phyloP scores from a whole-genome alignment of 2,797 vertebrate genomes.

The Perdix hodgsoniae region DNA sequence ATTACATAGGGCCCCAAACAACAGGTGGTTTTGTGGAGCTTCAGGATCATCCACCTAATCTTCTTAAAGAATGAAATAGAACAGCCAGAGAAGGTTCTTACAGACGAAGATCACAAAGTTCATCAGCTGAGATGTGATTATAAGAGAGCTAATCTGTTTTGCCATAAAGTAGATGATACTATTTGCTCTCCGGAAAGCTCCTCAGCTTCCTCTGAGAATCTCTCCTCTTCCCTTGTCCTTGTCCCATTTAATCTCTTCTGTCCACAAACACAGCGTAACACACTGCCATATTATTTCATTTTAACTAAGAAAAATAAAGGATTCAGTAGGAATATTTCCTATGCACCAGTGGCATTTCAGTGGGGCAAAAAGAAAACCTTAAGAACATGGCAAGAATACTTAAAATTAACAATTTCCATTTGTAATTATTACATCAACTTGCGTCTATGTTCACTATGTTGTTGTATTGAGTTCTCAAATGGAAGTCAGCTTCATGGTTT shows the following conservation, averaged over 20 bases:
- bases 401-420: background rate
- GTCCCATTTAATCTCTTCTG: background rate
- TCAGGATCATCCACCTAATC: constrained; percentile 64
- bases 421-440: background rate
- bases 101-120: constrained; percentile 48
- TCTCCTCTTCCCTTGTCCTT: constrained; percentile 40
- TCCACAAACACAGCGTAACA: background rate
- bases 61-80: constrained; percentile 65
- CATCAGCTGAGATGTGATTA: constrained; percentile 62
- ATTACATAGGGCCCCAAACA: constrained; percentile 51
- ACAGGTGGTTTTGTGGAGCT: constrained; percentile 65
- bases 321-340: background rate
- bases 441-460: background rate
- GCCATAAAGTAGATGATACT: constrained; percentile 48
- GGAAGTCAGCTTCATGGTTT: background rate
- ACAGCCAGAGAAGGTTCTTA: constrained; percentile 38
- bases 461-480: background rate
- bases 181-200: constrained; percentile 42
- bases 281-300: background rate
- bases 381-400: background rate
- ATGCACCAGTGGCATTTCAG: background rate
- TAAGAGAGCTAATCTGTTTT: constrained; percentile 69
- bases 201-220: background rate
- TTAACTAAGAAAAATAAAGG: background rate
- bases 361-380: background rate